Base-by-base conservation (phyloP, 2,888 invertebrate genomes). In the Athalia rosae region DNA sequence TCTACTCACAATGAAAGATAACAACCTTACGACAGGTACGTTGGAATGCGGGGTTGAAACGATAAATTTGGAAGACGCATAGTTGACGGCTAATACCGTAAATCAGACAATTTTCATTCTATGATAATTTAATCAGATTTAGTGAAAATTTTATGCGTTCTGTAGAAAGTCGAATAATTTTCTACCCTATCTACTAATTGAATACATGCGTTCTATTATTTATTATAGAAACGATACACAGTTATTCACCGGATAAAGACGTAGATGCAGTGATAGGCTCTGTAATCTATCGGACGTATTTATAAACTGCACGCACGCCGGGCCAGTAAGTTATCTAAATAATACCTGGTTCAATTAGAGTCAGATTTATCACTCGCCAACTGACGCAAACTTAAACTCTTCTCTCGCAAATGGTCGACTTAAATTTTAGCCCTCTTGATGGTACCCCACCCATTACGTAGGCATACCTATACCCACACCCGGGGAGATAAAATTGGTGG, bases 341-440 rank as follows among this genome's bases (percentile, higher is more conserved):
- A 74, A 74, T 61, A 48, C 48, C 28, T n/a, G 74, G 48, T 74
- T 74, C 61, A 61, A 74, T 74, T 74, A 48, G 62, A 47, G 28
- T 61, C 48, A 48, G 74, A 74, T 74, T 74, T 48, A 74, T 48
- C 28, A 48, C 74, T 48, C 4, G 4, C 0, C 43, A 47, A 48
- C 47, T 50, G n/a, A 28, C 48, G 58, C 47, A 74, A 48, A 58
- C 74, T 62, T 74, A 7, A 48, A 48, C 28, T 61, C 13, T 58
- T 56, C 28, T 61, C 59, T 61, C 3, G 4, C 59, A 43, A 56
- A 69, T 7, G 66, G 48, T 66, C 66, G 47, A 66, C 62, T 41
- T 45, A 8, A 15, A 48, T 15, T 66, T 66, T 28, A n/a, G 13
- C 48, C 50, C 66, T 11, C 7, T 9, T 47, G 15, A 28, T 28